Conservation (phyloP, 1,140 invertebrate genomes). For the Reticulitermes speratus region DNA sequence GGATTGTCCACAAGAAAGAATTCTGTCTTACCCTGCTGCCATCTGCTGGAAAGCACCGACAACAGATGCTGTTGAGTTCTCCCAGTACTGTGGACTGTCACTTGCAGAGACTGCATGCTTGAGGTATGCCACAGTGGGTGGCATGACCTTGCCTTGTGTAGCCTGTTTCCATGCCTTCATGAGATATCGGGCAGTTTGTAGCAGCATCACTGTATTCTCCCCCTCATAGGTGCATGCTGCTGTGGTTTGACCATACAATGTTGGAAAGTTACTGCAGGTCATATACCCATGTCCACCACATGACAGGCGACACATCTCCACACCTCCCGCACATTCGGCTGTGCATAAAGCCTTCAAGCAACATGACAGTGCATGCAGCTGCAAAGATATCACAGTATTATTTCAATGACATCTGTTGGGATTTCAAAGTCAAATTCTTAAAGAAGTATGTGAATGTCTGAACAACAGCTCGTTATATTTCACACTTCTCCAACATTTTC, state of each 20-base stretch:
- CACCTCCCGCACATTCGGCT: conserved; percentile 65
- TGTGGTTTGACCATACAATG: conserved; percentile 75
- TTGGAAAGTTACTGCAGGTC: conserved; percentile 79
- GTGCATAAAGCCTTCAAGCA: conserved; percentile 88
- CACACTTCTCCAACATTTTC: no score
- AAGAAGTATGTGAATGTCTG: no score
- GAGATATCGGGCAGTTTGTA: conserved; percentile 83
- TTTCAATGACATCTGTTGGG: no score
- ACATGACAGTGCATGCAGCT: conserved; percentile 86
- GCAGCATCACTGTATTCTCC: conserved; percentile 87
- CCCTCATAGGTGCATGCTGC: conserved; percentile 93
- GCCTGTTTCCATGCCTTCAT: conserved; percentile 71
- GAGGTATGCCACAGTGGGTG: conserved; percentile 69
- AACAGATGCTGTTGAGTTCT: conserved; percentile 62
- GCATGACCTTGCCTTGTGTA: conserved; percentile 53
- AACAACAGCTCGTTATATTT: no score
- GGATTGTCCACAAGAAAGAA: no score
- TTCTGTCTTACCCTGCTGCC: conserved; percentile 65
- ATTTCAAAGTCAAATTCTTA: no score
- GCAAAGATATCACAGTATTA: no score
- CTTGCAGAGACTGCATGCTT: conserved; percentile 31
- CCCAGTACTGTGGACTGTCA: conserved; percentile 49
- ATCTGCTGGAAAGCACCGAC: conserved; percentile 65
- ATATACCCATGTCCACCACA: conserved; percentile 95
- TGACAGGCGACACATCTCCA: conserved; percentile 78